A percentile compares a stretch with the other conserved stretches of the same genome.
These are phyloP conservation scores for Pogonomyrmex californicus DNA, from an alignment of 1,140 invertebrate species.

Conservation along the genomic window DNA sequence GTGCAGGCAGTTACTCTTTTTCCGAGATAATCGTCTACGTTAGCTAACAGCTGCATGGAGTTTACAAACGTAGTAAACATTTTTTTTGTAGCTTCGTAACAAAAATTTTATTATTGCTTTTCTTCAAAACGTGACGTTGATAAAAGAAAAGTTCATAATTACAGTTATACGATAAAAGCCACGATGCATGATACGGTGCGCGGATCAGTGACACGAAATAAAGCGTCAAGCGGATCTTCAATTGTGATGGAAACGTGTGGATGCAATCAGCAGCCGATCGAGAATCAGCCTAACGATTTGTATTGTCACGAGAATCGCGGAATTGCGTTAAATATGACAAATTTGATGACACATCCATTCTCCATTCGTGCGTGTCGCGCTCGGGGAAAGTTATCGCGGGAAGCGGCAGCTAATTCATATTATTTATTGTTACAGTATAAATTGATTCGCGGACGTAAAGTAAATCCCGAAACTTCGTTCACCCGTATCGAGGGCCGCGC, in stretches of 20 bases:
- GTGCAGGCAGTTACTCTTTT: constrained; percentile 10
- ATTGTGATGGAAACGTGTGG: neutral
- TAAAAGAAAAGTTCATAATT: neutral
- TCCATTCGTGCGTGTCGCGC: neutral
- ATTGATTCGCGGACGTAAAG: constrained; percentile 64
- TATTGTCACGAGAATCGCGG: neutral
- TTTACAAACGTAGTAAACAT: neutral
- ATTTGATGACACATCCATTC: neutral
- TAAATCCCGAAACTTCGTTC: constrained; percentile 72
- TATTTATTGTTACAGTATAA: constrained; percentile 71
- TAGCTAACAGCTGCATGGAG: constrained; percentile 34
- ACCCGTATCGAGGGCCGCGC: constrained; percentile 36
- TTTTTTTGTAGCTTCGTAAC: neutral
- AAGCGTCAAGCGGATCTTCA: neutral
- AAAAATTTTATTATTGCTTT: neutral
- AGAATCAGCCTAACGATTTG: neutral
- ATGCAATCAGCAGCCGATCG: neutral
- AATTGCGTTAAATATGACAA: constrained; percentile 12
- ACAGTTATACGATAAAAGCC: neutral
- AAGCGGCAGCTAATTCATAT: constrained; percentile 42
- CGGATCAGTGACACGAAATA: neutral
- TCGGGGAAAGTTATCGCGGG: neutral
- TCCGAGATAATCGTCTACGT: neutral
- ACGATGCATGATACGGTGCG: no score
- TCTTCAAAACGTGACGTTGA: neutral